Conservation (phyloP, 2,888 invertebrate genomes). For the Pomacea canaliculata region DNA sequence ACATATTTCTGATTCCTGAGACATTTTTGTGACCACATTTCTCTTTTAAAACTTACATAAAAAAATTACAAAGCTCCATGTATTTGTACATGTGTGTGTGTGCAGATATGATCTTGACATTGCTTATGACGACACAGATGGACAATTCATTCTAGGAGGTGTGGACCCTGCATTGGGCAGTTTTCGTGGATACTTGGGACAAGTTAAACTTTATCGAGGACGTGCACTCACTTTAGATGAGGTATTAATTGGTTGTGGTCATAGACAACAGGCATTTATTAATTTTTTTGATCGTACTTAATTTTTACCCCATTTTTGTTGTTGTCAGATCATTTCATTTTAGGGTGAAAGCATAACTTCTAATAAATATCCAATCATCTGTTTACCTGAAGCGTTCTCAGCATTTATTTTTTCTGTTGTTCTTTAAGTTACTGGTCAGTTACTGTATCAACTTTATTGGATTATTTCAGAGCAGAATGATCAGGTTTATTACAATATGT, state of each 20-base stretch:
- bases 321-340: too few relatives aligned
- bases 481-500: too few relatives aligned
- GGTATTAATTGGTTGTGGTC: constrained; percentile 32
- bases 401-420: too few relatives aligned
- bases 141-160: constrained; percentile 59
- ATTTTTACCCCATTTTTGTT: not conserved
- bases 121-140: constrained; percentile 54
- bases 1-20: not conserved
- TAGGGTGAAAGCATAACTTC: too few relatives aligned
- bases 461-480: too few relatives aligned
- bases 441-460: too few relatives aligned
- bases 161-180: constrained; percentile 48
- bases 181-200: constrained; percentile 63
- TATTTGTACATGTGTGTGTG: not conserved
- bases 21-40: not conserved
- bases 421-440: too few relatives aligned
- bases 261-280: not conserved
- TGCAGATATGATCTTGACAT: constrained; percentile 29
- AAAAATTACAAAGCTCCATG: too few relatives aligned
- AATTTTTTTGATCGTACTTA: not conserved
- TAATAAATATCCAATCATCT: too few relatives aligned
- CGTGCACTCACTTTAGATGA: constrained; percentile 36
- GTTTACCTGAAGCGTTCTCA: too few relatives aligned
- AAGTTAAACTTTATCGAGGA: constrained; percentile 54
- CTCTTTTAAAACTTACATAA: too few relatives aligned